Percentiles rank a stretch among this genome's conserved stretches.
phyloP scores from a whole-genome alignment of 2,797 vertebrate genomes.

The Oreochromis grahami region DNA sequence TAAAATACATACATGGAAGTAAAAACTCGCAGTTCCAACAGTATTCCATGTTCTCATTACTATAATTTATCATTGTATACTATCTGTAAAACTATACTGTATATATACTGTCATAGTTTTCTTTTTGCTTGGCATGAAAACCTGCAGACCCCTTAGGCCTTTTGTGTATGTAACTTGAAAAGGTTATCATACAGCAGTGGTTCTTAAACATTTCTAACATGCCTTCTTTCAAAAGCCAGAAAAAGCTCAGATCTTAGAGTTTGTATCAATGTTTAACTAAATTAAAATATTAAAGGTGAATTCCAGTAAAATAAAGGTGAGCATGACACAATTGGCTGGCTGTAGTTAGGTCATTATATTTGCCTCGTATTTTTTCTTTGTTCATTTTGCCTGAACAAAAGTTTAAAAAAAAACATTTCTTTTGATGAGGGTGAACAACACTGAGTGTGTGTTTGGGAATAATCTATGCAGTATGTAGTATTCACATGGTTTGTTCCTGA shows the following conservation, averaged over 20 bases:
- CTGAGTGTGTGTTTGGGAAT: conserved; percentile 33
- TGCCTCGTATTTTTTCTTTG: neutral
- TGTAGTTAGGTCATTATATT: neutral
- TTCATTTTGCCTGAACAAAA: conserved; percentile 17
- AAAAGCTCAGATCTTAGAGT: neutral
- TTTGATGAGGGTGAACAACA: neutral
- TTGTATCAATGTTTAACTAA: neutral
- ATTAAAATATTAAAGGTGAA: neutral
- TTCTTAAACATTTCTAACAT: neutral
- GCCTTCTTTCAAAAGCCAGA: neutral
- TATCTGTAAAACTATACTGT: neutral
- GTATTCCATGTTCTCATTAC: neutral
- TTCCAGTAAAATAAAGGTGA: neutral
- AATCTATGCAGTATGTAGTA: conserved; percentile 41
- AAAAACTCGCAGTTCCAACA: neutral
- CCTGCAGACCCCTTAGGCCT: neutral
- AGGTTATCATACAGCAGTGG: neutral
- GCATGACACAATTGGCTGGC: neutral
- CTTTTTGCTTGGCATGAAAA: neutral
- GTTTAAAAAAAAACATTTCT: conserved; percentile 1
- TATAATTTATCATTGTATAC: neutral
- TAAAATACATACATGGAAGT: neutral
- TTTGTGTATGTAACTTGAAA: neutral
- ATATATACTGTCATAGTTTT: neutral
- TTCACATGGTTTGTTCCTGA: conserved; percentile 55